Base-by-base conservation (phyloP, 2,888 invertebrate species). In the Eulithis prunata region DNA sequence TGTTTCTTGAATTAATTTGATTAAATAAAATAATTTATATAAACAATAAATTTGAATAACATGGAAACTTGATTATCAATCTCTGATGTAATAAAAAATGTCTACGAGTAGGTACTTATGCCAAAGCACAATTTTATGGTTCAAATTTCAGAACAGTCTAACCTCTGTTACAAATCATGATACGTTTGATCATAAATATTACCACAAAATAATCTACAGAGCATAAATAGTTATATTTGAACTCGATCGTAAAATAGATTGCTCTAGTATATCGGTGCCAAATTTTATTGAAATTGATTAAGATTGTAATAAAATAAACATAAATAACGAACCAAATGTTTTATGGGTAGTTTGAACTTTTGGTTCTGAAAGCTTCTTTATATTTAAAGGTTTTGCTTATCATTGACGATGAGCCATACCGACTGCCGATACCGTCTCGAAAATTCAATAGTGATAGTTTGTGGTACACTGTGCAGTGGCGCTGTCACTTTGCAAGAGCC, bases 241-340 rank as follows among this genome's bases (percentile, higher is more conserved):
- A 51, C 52, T 38, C 55, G 55, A 1, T 47, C 66, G 43, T 66
- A 62, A 66, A 66, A 62, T 60, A 63, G 46, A 62, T 66, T 66
- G 62, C 38, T 56, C 43, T 59, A 58, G 66, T 66, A 32, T 58
- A 60, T 52, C 21, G 53, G 59, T 56, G 66, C 66, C 66, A 66
- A 66, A 52, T 6, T 62, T 63, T 63, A 66, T 63, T 59, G 59
- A 52, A 59, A 47, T 63, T 59, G 66, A 66, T 66, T 58, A 59
- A 56, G 47, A 59, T 49, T 45, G 55, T 21, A 46, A 55, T 62
- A 62, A 59, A 66, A 66, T 52, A 62, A 52, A 63, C 38, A 63
- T 59, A 66, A 62, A 62, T 12, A 63, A 41, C 36, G 41, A 56
- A 43, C 32, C 36, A 12, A 21, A 57, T 57, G 46, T 28, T 65